Evolutionary conservation across 2,888 invertebrate species (phyloP), one percentile per base, ranked within the genome.

Genomic region (Drosophila paranaensis): DNA sequence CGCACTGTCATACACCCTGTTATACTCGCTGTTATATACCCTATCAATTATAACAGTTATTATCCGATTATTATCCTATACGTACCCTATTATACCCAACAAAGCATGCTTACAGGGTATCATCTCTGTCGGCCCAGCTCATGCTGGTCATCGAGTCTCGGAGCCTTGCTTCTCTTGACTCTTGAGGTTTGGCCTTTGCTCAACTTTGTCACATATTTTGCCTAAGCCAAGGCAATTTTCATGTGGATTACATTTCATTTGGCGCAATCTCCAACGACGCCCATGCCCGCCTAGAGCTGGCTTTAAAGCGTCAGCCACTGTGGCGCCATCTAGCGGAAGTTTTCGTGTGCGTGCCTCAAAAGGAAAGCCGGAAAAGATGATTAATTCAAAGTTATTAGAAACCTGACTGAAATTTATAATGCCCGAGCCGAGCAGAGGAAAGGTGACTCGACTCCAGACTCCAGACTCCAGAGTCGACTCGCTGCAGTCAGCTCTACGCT

Each of bases 361-460:
- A 73, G 74, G 64, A 69, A 85, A 65, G 57, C 88, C 90, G 91
- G 91, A 91, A 92, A 91, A 92, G 91, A 92, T 92, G 92, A 92
- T 92, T 92, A 92, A 92, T 92, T 92, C 92, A 90, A 91, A 92
- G 92, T 92, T 92, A 92, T 92, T 92, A 92, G 92, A 92, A 91
- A 91, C 92, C 91, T 92, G 92, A 92, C 92, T 92, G 89, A 92
- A 92, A 92, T 92, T 92, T 92, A 91, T 92, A 92, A 92, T 92
- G 87, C 89, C 72, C 50, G 42, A 48, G 40, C 64, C 2, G 30
- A 6, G 20, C 20, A 20, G 20, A 20, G 20, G 71, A 69, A 75
- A 75, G 81, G 65, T 57, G 68, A 64, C 46, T 50, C 39, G 57
- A 13, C 42, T 37, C 25, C 48, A 45, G 53, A 14, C 40, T 35